Evolutionary conservation across 1,140 invertebrate species (phyloP).

Genomic region (Pseudomyrmex dendroicus): DNA sequence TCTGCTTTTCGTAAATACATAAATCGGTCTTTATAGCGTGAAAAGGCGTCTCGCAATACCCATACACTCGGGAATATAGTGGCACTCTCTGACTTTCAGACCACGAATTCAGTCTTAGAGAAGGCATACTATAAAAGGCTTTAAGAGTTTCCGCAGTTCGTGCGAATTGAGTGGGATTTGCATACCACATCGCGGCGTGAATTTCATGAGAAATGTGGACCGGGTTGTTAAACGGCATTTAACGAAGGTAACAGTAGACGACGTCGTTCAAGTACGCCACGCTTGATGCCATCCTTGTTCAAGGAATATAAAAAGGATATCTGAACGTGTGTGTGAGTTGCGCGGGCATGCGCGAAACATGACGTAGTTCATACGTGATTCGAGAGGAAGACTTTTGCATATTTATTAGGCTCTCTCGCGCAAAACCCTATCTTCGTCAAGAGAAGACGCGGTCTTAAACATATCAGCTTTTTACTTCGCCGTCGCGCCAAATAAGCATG

Average conservation of each 20-base stretch:
- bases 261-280: conserved; percentile 63
- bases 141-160: conserved; percentile 72
- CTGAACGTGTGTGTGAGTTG: conserved; percentile 57
- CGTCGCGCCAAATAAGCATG: conserved; percentile 63
- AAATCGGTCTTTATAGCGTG: conserved; percentile 64
- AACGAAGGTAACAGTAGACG: conserved; percentile 67
- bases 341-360: conserved; percentile 73
- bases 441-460: conserved; percentile 57
- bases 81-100: conserved; percentile 70
- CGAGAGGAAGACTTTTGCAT: conserved; percentile 73
- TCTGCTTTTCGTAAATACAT: conserved; percentile 54
- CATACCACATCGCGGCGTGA: conserved; percentile 64
- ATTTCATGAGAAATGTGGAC: conserved; percentile 70
- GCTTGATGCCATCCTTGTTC: conserved; percentile 6
- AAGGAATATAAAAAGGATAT: conserved; percentile 73
- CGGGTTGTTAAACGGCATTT: conserved; percentile 73
- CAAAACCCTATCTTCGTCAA: conserved; percentile 59
- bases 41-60: conserved; percentile 65
- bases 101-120: conserved; percentile 73
- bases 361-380: conserved; percentile 58
- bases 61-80: conserved; percentile 55
- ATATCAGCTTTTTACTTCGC: conserved; percentile 36
- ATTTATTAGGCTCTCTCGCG: conserved; percentile 69
- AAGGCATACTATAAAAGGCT: conserved; percentile 68
- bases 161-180: conserved; percentile 72